Base-by-base conservation (phyloP, 2,113 vertebrate species). In the Ictalurus furcatus region DNA sequence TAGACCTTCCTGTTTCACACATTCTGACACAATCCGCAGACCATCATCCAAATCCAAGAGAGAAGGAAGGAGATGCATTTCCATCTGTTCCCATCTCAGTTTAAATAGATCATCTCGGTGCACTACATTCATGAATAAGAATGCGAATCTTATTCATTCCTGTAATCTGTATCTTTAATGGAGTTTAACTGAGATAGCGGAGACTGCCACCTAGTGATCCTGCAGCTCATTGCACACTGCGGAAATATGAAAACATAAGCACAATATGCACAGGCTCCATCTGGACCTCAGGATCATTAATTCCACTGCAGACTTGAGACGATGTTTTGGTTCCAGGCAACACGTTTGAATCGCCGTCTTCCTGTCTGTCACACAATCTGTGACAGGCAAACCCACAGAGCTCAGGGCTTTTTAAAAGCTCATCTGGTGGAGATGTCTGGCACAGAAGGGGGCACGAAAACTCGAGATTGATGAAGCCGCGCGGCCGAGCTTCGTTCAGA, bases 381-480 rank as follows among this genome's bases (percentile, higher is more conserved):
- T 28, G 28, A n/a, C 78, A 30, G 14, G 52, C 13, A 37, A 82
- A 84, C 56, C n/a, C 65, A 73, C 48, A 74, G 73, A 63, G 44
- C 28, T 54, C 84, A 73, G 65, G 63, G 40, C 61, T 59, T 69
- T 34, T 28, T 84, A 69, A 59, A 56, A 34, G 8, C 63, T 59
- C 65, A 25, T 44, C 81, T 28, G 81, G 82, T 63, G 87, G 37
- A 14, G 54, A 13, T 8, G 67, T 19, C 71, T 84, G 5, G 73
- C 67, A 61, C 56, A 17, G 85, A 28, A 69, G 89, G 76, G 48
- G 48, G 84, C 44, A 54, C 11, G 11, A 59, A 73, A 40, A 44
- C 84, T 88, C 79, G 83, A 67, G 89, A 90, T 88, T 91, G 52
- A 87, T 85, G 69, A 84, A 78, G 90, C 90, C 65, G 81, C 80